phyloP scores from a whole-genome alignment of 2,797 vertebrate species.

The Danio albolineatus region DNA sequence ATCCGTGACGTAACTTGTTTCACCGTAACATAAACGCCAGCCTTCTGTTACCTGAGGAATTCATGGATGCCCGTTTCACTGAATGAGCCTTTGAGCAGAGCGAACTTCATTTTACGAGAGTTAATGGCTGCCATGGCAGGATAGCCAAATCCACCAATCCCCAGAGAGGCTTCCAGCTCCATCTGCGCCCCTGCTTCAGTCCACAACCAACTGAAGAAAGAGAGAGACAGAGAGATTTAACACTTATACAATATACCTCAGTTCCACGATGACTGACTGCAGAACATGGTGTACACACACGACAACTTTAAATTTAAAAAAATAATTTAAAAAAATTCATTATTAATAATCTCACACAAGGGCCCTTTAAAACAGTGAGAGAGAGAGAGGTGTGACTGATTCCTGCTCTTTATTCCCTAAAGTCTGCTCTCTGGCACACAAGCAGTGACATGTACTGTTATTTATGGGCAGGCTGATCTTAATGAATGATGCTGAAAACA shows the following conservation, averaged over 20 bases:
- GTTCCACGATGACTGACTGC: too few relatives aligned
- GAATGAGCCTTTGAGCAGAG: constrained; percentile 94
- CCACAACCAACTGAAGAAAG: constrained; percentile 90
- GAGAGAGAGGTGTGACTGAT: background rate
- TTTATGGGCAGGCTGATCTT: constrained; percentile 10
- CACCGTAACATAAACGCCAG: constrained; percentile 17
- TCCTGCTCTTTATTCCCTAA: constrained; percentile 7
- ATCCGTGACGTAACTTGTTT: constrained; percentile 10
- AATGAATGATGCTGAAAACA: constrained; percentile 23
- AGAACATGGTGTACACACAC: too few relatives aligned
- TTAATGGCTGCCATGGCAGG: constrained; percentile 98
- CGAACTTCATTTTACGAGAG: constrained; percentile 95
- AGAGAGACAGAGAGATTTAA: background rate
- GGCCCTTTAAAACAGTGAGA: background rate
- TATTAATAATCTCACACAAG: too few relatives aligned
- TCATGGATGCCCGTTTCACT: constrained; percentile 96
- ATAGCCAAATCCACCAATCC: constrained; percentile 96
- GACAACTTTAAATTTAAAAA: too few relatives aligned
- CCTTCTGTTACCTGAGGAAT: constrained; percentile 87
- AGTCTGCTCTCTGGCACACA: background rate
- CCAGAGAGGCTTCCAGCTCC: constrained; percentile 88
- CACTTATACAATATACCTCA: too few relatives aligned
- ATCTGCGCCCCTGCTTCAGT: constrained; percentile 91
- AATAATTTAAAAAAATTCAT: too few relatives aligned
- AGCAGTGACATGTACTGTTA: constrained; percentile 30